phyloP scores from a whole-genome alignment of 2,113 vertebrate species.

The Pan troglodytes region NHGRI_mPanTro3-v2.1_pri NC_086015.1:165381001-165381500 shows the following conservation, averaged over 20 bases:
- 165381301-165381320: not conserved
- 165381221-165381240: slow-evolving; percentile 7
- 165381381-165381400: not conserved
- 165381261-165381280: not conserved
- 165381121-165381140: not conserved
- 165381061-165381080: not conserved
- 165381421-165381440: not conserved
- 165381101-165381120: not conserved
- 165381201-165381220: not conserved
- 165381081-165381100: not conserved
- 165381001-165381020: not conserved
- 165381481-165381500: not conserved
- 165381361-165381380: not conserved
- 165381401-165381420: not conserved
- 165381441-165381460: not conserved
- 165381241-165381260: not conserved
- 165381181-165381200: not conserved
- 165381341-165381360: not conserved
- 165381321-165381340: not conserved
- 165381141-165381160: not conserved
- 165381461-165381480: not conserved
- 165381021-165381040: not conserved
- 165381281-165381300: not conserved
- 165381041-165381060: not conserved
- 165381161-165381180: not conserved